Evolutionary conservation across 2,888 invertebrate genomes (phyloP).

Genomic region (Nomada ruficornis): DNA sequence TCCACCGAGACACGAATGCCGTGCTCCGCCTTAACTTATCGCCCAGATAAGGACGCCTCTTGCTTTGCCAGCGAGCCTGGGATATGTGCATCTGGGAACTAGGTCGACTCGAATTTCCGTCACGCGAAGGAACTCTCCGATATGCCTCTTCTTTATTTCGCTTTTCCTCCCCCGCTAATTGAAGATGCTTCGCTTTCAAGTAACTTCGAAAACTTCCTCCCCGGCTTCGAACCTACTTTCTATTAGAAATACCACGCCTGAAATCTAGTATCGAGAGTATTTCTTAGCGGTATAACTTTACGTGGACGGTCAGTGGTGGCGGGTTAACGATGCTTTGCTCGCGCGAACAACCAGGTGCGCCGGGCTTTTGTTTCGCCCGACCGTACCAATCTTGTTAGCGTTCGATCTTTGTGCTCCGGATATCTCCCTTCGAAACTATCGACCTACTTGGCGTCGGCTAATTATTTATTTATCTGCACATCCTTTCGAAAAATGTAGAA

Average conservation of each 20-base stretch:
- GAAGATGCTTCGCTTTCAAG: constrained; percentile 18
- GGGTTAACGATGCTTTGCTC: constrained; percentile 17
- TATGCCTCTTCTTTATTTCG: constrained; percentile 21
- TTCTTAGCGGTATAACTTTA: constrained; percentile 16
- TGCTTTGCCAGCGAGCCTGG: neutral
- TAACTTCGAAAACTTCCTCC: constrained; percentile 18
- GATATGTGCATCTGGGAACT: constrained; percentile 21
- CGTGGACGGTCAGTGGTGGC: constrained; percentile 1
- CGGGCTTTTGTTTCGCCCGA: constrained; percentile 6
- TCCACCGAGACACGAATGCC: constrained; percentile 46
- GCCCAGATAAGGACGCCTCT: constrained; percentile 41
- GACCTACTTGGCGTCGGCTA: constrained; percentile 13
- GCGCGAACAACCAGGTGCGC: neutral
- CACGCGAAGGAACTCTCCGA: constrained; percentile 9
- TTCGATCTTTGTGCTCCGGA: neutral
- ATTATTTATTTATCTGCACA: constrained; percentile 3
- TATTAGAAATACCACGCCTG: neutral
- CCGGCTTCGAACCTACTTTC: neutral
- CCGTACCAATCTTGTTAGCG: constrained; percentile 13
- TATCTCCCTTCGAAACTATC: neutral
- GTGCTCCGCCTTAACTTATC: constrained; percentile 47
- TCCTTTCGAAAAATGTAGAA: neutral
- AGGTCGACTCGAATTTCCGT: constrained; percentile 33
- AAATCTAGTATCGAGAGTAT: neutral
- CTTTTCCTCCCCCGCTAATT: constrained; percentile 34